Evolutionary conservation across 2,888 invertebrate species (phyloP).

Genomic region (Drosophila kanekoi): DNA sequence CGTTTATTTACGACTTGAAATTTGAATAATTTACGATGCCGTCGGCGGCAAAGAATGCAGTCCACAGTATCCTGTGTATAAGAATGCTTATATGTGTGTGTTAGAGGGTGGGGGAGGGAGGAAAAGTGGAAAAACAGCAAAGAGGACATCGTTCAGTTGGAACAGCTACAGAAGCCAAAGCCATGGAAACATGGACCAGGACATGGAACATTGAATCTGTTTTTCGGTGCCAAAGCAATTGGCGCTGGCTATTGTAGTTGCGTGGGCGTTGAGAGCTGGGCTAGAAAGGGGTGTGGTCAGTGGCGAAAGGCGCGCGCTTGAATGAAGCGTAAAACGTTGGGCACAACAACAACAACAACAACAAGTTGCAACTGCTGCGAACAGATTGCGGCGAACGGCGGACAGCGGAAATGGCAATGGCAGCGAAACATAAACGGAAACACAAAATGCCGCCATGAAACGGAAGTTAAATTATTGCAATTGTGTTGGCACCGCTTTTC

Average conservation of each 20-base stretch:
- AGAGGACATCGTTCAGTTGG: conserved; percentile 30
- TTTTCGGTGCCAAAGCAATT: conserved; percentile 49
- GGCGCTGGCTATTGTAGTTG: conserved; percentile 39
- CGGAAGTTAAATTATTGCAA: conserved; percentile 80
- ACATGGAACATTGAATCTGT: conserved; percentile 68
- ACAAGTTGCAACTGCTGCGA: conserved; percentile 41
- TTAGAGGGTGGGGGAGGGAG: not conserved
- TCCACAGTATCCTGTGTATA: conserved; percentile 6
- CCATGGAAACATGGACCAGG: conserved; percentile 52
- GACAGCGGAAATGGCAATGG: conserved; percentile 67
- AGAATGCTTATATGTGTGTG: conserved; percentile 9
- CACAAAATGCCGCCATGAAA: conserved; percentile 74
- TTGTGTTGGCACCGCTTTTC: conserved; percentile 71
- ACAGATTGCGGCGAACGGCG: conserved; percentile 61
- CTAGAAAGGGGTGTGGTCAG: conserved; percentile 16
- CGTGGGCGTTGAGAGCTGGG: conserved; percentile 16
- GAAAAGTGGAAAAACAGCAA: conserved; percentile 26
- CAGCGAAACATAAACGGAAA: conserved; percentile 68
- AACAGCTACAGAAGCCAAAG: conserved; percentile 31
- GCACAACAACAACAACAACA: conserved; percentile 17
- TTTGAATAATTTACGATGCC: conserved; percentile 79
- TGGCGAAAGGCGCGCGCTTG: conserved; percentile 29
- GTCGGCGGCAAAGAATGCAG: conserved; percentile 47
- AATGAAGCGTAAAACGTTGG: conserved; percentile 33
- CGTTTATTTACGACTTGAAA: conserved; percentile 77